phyloP scores from a whole-genome alignment of 2,888 invertebrate species.

The Alentia gelatinosa region DNA sequence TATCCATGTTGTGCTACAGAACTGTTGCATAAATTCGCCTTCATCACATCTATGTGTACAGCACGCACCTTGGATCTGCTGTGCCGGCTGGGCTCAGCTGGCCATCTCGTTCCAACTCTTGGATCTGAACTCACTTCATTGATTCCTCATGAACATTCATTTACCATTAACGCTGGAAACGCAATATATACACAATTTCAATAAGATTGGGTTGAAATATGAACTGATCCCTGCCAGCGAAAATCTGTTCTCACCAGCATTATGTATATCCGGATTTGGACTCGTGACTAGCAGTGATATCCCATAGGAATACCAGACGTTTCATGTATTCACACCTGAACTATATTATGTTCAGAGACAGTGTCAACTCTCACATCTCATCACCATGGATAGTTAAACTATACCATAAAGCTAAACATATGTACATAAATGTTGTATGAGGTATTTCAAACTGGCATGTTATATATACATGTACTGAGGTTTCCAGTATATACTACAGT shows the following conservation, averaged over 20 bases:
- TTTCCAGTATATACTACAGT: background rate
- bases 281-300: no score
- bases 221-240: no score
- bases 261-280: background rate
- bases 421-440: background rate
- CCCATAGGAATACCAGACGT: background rate
- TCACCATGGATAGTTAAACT: background rate
- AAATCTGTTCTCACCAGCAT: background rate
- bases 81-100: background rate
- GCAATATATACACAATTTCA: background rate
- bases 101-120: background rate
- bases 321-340: background rate
- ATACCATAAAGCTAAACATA: background rate
- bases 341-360: background rate
- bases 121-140: background rate
- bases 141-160: background rate
- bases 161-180: background rate
- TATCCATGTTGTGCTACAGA: slow-evolving; percentile 33
- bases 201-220: no score
- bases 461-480: background rate
- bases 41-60: background rate
- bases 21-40: background rate
- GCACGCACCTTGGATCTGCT: background rate
- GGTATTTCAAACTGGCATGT: background rate
- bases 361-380: background rate